Evolutionary conservation across 2,797 vertebrate species (phyloP), one percentile per base, ranked within the genome.

Genomic region (Clarias laeviceps): DNA sequence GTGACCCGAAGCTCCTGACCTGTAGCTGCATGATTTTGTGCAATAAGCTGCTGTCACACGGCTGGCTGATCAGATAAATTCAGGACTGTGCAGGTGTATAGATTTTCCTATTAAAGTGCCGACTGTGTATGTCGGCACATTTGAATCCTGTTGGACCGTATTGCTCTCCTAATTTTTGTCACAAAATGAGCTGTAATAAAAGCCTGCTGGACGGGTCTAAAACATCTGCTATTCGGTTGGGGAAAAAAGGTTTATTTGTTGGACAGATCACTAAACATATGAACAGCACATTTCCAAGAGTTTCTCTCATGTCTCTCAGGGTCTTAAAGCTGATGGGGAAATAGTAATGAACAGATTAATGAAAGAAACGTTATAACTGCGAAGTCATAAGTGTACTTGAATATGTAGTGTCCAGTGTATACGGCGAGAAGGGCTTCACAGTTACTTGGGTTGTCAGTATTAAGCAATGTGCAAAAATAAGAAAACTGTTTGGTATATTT

Each of bases 161-260:
- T 37, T 22, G 54, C 22, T 65, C 2, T 32, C 34, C 24, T 34
- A 3, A 15, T 57, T 22, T 65, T 27, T 69, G 79, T n/a, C 18
- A 76, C 34, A 74, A 29, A 72, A 61, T 80, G 45, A 81, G 65
- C 78, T 12, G 50, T 61, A 78, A 76, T 27, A 20, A 74, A 82
- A 85, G 56, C 87, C 85, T 89, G 89, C 89, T 69, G 89, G 89
- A 80, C 87, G 82, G 87, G 87, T 85, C 45, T 50, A 84, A 82
- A n/a, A 80, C 34, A 56, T 62, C 87, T 77, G 70, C 82, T 76
- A 56, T 66, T 73, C 68, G 74, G 73, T 76, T 77, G 77, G 5
- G 37, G 2, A 4, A 82, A 45, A 83, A 62, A 83, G 18, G 37
- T 66, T n/a, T 15, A 22, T 32, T 50, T 50, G 6, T 32, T 24